These are phyloP conservation scores for Anoura caudifer DNA, from an alignment of 2,113 vertebrate species.

Conservation along the genomic window DNA sequence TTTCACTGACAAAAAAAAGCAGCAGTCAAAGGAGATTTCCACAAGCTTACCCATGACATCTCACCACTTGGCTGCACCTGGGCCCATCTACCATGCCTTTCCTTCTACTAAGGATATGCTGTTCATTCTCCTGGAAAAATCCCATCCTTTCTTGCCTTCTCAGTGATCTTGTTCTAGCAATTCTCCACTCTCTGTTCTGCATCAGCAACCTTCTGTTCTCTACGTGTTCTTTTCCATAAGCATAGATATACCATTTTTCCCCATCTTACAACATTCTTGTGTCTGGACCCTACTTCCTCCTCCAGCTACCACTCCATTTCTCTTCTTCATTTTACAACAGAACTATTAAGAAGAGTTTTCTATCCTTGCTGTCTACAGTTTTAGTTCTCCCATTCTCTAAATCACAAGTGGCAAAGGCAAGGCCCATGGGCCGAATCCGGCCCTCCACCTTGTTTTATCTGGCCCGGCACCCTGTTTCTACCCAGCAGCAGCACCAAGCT, in stretches of 20 bases:
- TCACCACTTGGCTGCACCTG: neutral
- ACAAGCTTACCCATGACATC: neutral
- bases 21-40: neutral
- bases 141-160: too few species aligned
- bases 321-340: neutral
- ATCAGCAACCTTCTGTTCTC: neutral
- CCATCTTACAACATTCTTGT: neutral
- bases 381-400: neutral
- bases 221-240: neutral
- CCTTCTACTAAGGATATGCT: neutral
- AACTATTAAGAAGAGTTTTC: neutral
- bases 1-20: neutral
- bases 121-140: neutral
- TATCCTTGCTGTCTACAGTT: neutral
- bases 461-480: too few species aligned
- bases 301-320: neutral
- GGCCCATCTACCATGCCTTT: neutral
- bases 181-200: neutral
- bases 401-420: too few species aligned
- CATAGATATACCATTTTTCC: neutral
- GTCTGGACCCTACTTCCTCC: neutral
- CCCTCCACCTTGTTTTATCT: too few species aligned
- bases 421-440: too few species aligned
- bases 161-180: too few species aligned
- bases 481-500: too few species aligned